Evolutionary conservation across 2,113 vertebrate species (phyloP).

Genomic region (Xyrauchen texanus): DNA sequence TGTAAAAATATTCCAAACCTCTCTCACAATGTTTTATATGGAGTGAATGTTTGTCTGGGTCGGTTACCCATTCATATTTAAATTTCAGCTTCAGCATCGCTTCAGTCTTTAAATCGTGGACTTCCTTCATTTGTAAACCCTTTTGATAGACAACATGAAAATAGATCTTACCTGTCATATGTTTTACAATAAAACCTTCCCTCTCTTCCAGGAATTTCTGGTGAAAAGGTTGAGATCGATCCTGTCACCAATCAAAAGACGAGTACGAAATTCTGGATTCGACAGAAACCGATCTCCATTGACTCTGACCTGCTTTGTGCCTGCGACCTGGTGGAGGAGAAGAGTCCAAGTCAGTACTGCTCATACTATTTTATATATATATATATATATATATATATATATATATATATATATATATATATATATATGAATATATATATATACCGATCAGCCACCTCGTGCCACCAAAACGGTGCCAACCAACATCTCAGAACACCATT

Average conservation of each 20-base stretch:
- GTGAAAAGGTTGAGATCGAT: constrained; percentile 98
- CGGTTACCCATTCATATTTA: constrained; percentile 11
- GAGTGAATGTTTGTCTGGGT: too few species aligned
- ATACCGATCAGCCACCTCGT: too few species aligned
- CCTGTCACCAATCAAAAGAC: constrained; percentile 98
- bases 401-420: too few species aligned
- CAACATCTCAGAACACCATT: too few species aligned
- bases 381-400: too few species aligned
- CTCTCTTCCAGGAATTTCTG: constrained; percentile 84
- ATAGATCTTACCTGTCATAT: background rate
- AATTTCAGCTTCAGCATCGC: background rate
- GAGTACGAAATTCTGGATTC: constrained; percentile 99
- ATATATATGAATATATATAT: too few species aligned
- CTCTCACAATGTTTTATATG: too few species aligned
- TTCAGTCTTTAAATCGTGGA: background rate
- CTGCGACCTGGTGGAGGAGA: constrained; percentile 97
- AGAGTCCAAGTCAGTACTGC: constrained; percentile 93
- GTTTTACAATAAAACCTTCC: background rate
- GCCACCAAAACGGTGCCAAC: too few species aligned
- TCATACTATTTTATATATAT: constrained; percentile 54
- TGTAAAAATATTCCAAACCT: background rate
- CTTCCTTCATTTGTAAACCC: background rate
- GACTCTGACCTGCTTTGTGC: constrained; percentile 98
- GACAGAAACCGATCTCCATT: constrained; percentile 98
- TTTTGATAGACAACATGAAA: background rate